Evolutionary conservation across 2,888 invertebrate species (phyloP).

Genomic region (Alviniconcha strummeri): DNA sequence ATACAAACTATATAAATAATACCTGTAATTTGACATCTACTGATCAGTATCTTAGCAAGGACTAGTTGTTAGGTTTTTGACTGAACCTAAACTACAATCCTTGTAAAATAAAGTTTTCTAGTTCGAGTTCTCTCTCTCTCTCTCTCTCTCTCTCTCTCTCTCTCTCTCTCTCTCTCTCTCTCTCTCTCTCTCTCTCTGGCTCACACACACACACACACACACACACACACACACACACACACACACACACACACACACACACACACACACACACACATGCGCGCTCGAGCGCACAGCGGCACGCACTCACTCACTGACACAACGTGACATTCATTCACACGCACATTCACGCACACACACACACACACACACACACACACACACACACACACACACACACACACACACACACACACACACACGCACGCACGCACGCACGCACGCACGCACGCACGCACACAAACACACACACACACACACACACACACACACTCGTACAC

Average conservation of each 20-base stretch:
- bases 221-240: background rate
- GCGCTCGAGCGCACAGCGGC: background rate
- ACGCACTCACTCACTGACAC: background rate
- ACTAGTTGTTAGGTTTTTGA: no score
- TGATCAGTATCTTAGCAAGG: no score
- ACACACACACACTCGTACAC: background rate
- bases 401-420: background rate
- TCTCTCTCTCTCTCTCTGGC: no score
- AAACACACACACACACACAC: background rate
- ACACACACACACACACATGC: background rate
- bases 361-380: background rate
- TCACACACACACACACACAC: background rate
- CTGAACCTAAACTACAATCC: no score
- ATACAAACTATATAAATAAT: no score
- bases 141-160: conserved; percentile 13
- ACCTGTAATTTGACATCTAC: no score
- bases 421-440: background rate
- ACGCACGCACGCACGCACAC: background rate
- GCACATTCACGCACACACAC: background rate
- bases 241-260: background rate
- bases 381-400: background rate
- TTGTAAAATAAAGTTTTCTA: no score
- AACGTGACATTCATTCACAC: background rate
- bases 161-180: conserved; percentile 6
- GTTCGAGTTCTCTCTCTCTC: conserved; percentile 15